Evolutionary conservation across 2,888 invertebrate genomes (phyloP).

Genomic region (Synergus umbraculus): DNA sequence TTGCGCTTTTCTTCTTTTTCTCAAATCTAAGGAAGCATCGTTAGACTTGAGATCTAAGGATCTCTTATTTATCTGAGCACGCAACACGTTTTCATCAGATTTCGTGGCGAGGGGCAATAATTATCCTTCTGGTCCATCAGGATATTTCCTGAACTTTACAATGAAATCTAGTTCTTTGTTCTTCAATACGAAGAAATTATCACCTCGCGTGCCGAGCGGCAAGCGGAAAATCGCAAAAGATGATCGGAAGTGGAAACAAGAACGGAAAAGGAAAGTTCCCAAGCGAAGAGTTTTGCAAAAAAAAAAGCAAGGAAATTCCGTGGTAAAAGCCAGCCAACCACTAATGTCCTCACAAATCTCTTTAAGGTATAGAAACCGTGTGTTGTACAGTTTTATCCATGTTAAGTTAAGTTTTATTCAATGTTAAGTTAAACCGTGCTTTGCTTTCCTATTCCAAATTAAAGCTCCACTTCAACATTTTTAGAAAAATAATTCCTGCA

Average conservation of each 20-base stretch:
- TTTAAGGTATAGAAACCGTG: slow-evolving; percentile 45
- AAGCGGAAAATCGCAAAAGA: neutral
- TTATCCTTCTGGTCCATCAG: neutral
- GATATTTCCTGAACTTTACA: neutral
- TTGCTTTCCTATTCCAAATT: neutral
- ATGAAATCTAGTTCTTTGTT: neutral
- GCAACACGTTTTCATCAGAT: neutral
- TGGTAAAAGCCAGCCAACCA: slow-evolving; percentile 48
- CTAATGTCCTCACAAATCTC: slow-evolving; percentile 52
- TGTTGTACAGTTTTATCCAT: no score
- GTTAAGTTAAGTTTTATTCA: no score
- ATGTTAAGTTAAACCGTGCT: neutral
- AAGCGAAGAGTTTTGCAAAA: neutral
- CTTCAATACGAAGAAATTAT: slow-evolving; percentile 26
- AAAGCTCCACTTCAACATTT: neutral
- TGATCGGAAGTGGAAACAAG: neutral
- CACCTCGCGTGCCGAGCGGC: slow-evolving; percentile 1
- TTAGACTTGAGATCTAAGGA: neutral
- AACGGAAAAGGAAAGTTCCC: neutral
- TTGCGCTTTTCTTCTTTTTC: neutral
- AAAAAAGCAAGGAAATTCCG: slow-evolving; percentile 41
- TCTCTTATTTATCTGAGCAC: neutral
- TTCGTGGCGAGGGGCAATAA: neutral
- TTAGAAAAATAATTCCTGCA: no score
- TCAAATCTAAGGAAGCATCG: neutral